phyloP scores from a whole-genome alignment of 2,888 invertebrate genomes.

The Theodoxus fluviatilis region DNA sequence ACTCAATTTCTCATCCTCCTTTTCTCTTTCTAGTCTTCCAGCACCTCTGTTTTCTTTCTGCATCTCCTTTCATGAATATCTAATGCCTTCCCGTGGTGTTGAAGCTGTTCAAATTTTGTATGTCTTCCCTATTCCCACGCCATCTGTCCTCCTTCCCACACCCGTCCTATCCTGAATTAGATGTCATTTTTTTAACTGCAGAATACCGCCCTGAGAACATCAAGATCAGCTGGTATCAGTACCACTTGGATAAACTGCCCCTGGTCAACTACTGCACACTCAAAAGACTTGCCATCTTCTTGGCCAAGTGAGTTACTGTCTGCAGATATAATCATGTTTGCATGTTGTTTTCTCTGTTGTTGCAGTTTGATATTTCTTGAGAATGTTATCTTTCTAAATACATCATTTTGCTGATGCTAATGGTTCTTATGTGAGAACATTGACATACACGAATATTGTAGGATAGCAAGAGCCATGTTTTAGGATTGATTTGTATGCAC shows the following conservation, averaged over 20 bases:
- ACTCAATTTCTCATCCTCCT: too few relatives aligned
- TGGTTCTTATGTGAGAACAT: too few relatives aligned
- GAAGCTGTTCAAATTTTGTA: not conserved
- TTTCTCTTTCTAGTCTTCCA: not conserved
- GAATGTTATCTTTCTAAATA: not conserved
- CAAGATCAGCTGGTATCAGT: conserved; percentile 63
- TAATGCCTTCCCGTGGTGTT: not conserved
- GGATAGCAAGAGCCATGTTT: too few relatives aligned
- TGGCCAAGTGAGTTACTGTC: conserved; percentile 66
- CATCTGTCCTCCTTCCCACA: not conserved
- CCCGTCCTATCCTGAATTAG: not conserved
- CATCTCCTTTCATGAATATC: not conserved
- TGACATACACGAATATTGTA: too few relatives aligned
- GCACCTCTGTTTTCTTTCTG: conserved; percentile 1
- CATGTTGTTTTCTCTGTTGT: not conserved
- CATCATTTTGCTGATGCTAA: too few relatives aligned
- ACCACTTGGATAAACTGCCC: conserved; percentile 76
- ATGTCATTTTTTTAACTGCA: conserved; percentile 23
- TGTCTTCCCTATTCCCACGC: not conserved
- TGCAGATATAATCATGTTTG: not conserved
- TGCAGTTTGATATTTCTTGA: not conserved
- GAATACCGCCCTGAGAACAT: conserved; percentile 30
- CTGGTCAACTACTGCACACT: conserved; percentile 78
- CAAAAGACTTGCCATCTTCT: conserved; percentile 80
- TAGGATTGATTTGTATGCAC: too few relatives aligned